Evolutionary conservation across 2,888 invertebrate species (phyloP).

Genomic region (Hydropsyche betteni): DNA sequence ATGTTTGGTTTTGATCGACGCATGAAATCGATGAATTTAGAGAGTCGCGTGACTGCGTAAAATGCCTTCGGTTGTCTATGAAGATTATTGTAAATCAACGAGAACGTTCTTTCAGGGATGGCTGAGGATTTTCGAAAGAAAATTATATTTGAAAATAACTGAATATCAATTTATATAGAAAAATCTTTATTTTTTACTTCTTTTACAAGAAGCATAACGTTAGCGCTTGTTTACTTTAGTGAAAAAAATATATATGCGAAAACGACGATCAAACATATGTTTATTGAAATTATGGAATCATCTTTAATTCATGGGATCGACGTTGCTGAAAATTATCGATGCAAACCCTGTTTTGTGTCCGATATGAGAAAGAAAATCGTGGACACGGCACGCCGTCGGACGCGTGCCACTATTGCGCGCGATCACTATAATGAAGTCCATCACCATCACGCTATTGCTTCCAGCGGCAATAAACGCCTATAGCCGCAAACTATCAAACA

Average conservation of each 20-base stretch:
- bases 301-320: not conserved
- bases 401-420: slow-evolving; percentile 33
- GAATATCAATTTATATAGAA: no score
- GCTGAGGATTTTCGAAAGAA: not conserved
- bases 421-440: slow-evolving; percentile 39
- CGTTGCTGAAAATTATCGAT: not conserved
- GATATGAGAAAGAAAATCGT: slow-evolving; percentile 7
- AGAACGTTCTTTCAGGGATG: slow-evolving; percentile 26
- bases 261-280: not conserved
- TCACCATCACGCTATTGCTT: slow-evolving; percentile 36
- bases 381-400: slow-evolving; percentile 11
- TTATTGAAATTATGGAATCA: not conserved
- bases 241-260: not conserved
- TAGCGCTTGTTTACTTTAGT: no score
- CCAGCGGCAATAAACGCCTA: slow-evolving; percentile 33
- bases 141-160: not conserved
- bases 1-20: not conserved
- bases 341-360: not conserved
- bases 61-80: slow-evolving; percentile 24
- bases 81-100: slow-evolving; percentile 35
- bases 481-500: not conserved
- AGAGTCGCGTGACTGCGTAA: slow-evolving; percentile 30
- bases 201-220: no score
- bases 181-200: no score
- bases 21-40: not conserved